Evolutionary conservation across 2,113 vertebrate genomes (phyloP), one percentile per base, ranked within the genome.

Genomic region (Serinus canaria): DNA sequence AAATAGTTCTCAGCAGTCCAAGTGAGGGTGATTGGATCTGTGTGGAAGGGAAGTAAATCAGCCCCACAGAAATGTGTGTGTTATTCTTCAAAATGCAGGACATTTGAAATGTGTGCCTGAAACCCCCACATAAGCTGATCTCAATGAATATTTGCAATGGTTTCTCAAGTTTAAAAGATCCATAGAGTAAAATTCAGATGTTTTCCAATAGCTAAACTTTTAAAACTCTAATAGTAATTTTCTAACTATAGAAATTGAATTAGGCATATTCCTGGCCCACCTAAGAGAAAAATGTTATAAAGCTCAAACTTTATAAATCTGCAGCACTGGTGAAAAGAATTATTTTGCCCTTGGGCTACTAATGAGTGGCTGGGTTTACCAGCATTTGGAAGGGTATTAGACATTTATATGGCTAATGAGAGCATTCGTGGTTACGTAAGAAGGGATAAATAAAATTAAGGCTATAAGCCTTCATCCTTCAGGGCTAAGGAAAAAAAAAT

Each of bases 371-470:
- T 93, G 9, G 19, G 66, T 75, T 96, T 96, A 87, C 56, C 58
- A 92, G 62, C 56, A 87, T 78, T 96, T 82, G 95, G 78, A 91
- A 90, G 37, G 70, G 25, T 28, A 92, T 93, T 90, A 94, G 90
- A 94, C 60, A 73, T 89, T 96, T 92, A 95, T 87, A 79, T 0
- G 1, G 83, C 86, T 96, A 94, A 97, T 82, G 11, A 96, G 52
- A 96, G 83, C 37, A 92, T 78, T 93, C 86, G 53, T 74, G 68
- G 43, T 94, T 95, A 94, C 0, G 0, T 94, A 96, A 95, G 62
- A 75, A 80, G 46, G 49, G 66, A 92, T 96, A 96, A 97, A 94
- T 89, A 89, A 92, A 93, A 96, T 92, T 83, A 94, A 72, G 41
- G 49, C 8, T 79, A 79, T 92, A 90, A 95, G 62, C 64, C 62